Evolutionary conservation across 1,140 invertebrate genomes (phyloP).

Genomic region (Zaprionus inermis): DNA sequence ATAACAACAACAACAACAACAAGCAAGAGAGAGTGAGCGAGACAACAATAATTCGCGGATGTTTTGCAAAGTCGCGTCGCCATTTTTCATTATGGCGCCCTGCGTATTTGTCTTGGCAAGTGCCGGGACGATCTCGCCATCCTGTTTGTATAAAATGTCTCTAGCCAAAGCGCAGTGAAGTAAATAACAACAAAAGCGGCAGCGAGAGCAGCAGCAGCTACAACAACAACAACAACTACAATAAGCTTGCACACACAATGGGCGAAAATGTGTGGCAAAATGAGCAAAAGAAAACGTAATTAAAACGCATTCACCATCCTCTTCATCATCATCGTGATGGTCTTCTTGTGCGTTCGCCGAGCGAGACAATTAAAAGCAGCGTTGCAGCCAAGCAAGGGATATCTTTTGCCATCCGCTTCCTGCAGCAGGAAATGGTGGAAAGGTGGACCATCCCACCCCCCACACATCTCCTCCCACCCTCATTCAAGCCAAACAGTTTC

Average conservation of each 20-base stretch:
- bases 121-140: conserved; percentile 29
- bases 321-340: conserved; percentile 21
- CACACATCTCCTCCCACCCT: background rate
- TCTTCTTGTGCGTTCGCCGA: background rate
- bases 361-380: conserved; percentile 54
- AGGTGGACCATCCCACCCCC: conserved; percentile 8
- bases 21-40: background rate
- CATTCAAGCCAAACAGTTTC: conserved; percentile 25
- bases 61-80: conserved; percentile 47
- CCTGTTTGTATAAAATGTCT: conserved; percentile 47
- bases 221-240: conserved; percentile 20
- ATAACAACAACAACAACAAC: conserved; percentile 15
- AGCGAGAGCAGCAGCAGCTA: background rate
- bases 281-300: conserved; percentile 66
- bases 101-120: conserved; percentile 61
- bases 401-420: conserved; percentile 33
- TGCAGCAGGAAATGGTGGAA: conserved; percentile 17
- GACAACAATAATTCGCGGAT: conserved; percentile 2
- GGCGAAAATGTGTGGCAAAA: conserved; percentile 52
- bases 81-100: conserved; percentile 68
- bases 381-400: conserved; percentile 24
- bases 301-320: conserved; percentile 62
- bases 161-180: conserved; percentile 54
- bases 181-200: conserved; percentile 51
- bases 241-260: conserved; percentile 29